Percentiles rank a stretch among this genome's conserved stretches.
Evolutionary conservation across 1,140 invertebrate species (phyloP).

Genomic region (Macrosteles quadrilineatus): DNA sequence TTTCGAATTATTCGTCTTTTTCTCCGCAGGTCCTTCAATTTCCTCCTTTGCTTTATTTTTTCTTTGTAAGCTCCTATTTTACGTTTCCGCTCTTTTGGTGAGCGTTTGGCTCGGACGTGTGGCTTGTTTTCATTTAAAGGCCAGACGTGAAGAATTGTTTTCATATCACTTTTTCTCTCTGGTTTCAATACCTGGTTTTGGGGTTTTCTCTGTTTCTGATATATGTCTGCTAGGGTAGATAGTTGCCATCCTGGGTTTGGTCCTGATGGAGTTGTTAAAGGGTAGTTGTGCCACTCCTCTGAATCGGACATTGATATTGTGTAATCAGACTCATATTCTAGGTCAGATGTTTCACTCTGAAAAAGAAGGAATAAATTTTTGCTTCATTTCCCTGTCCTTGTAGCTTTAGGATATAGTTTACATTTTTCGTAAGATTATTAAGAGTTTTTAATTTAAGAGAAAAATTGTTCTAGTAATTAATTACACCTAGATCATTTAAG

Average conservation of each 20-base stretch:
- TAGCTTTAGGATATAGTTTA: too few relatives aligned
- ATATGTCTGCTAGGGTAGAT: conserved; percentile 2
- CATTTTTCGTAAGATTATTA: too few relatives aligned
- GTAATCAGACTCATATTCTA: neutral
- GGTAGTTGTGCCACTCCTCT: neutral
- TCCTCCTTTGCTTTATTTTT: neutral
- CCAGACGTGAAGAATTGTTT: too few relatives aligned
- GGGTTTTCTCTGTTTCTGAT: neutral
- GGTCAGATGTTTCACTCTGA: conserved; percentile 3
- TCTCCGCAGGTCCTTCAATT: neutral
- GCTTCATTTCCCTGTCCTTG: too few relatives aligned
- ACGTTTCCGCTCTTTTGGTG: neutral
- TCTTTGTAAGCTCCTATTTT: neutral
- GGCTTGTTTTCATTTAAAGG: too few relatives aligned
- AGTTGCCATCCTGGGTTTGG: neutral
- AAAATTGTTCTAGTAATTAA: too few relatives aligned
- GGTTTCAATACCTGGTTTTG: neutral
- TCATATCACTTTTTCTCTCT: neutral
- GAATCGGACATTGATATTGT: conserved; percentile 4
- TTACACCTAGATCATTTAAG: too few relatives aligned
- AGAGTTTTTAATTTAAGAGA: too few relatives aligned
- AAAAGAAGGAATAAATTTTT: conserved; percentile 10
- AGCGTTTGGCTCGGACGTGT: neutral
- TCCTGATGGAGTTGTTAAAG: neutral
- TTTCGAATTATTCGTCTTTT: neutral